Percentiles rank a stretch among this genome's conserved stretches.
phyloP scores from a whole-genome alignment of 1,140 invertebrate genomes.

The Pseudomyrmex pallidus region DNA sequence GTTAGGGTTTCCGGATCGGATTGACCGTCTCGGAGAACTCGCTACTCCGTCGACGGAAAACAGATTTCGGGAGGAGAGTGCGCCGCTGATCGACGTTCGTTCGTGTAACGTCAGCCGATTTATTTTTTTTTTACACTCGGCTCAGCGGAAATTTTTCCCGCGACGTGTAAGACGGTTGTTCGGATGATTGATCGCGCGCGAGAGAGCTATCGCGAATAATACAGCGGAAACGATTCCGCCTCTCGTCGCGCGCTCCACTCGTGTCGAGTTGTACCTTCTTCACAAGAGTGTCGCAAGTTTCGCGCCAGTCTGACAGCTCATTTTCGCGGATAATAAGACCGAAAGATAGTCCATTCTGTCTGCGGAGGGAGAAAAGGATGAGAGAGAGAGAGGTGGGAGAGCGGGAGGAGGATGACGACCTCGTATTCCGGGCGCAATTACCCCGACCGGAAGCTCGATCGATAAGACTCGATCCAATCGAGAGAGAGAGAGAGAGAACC shows the following conservation, averaged over 20 bases:
- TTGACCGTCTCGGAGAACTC: not conserved
- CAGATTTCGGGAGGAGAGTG: not conserved
- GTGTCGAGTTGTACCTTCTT: not conserved
- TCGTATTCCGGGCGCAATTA: constrained; percentile 48
- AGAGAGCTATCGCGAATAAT: constrained; percentile 13
- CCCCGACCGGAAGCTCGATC: constrained; percentile 30
- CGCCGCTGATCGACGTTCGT: not conserved
- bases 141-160: not conserved
- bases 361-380: too few relatives aligned
- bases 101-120: constrained; percentile 3
- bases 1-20: not conserved
- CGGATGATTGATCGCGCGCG: constrained; percentile 39
- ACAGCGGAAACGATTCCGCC: not conserved
- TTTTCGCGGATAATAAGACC: constrained; percentile 54
- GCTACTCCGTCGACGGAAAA: not conserved
- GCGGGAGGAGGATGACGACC: constrained; percentile 30
- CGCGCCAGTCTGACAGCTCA: constrained; percentile 40
- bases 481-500: not conserved
- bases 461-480: constrained; percentile 41
- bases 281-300: constrained; percentile 34
- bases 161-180: not conserved
- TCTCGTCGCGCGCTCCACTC: not conserved
- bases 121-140: constrained; percentile 22
- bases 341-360: constrained; percentile 23
- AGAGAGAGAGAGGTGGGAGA: not conserved